These are phyloP conservation scores for Lathamus discolor DNA, from an alignment of 2,113 vertebrate genomes.

Conservation along the genomic window DNA sequence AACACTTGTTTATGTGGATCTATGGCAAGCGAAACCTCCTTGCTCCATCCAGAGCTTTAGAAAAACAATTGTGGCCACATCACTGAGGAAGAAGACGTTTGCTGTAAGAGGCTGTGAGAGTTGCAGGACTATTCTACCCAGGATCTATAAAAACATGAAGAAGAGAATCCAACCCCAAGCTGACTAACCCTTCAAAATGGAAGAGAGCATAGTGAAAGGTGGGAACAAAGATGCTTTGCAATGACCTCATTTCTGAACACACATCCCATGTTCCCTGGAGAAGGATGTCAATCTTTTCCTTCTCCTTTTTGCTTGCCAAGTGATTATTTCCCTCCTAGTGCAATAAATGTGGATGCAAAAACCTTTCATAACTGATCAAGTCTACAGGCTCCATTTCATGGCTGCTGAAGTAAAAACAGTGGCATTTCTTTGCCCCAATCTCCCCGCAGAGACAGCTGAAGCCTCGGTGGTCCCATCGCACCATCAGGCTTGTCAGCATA, in stretches of 20 bases:
- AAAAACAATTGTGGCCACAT: fast-evolving
- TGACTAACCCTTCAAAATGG: background rate
- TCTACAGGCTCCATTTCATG: background rate
- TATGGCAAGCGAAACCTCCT: background rate
- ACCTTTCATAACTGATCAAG: background rate
- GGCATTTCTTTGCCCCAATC: background rate
- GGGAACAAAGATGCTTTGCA: background rate
- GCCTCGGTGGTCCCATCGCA: background rate
- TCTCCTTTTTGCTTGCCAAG: background rate
- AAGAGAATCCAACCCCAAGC: background rate
- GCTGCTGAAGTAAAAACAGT: background rate
- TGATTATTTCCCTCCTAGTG: background rate
- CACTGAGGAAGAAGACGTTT: background rate
- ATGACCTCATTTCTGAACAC: background rate
- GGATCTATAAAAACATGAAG: background rate
- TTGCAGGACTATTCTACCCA: background rate
- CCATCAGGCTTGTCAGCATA: background rate
- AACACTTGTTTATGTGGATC: background rate
- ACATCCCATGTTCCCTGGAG: background rate
- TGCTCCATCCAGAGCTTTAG: background rate
- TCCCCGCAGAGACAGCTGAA: background rate
- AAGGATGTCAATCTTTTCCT: background rate
- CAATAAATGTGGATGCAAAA: background rate
- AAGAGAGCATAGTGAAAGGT: background rate
- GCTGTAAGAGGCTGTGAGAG: background rate